Base-by-base conservation (phyloP, 2,888 invertebrate genomes). In the Patella pellucida region DNA sequence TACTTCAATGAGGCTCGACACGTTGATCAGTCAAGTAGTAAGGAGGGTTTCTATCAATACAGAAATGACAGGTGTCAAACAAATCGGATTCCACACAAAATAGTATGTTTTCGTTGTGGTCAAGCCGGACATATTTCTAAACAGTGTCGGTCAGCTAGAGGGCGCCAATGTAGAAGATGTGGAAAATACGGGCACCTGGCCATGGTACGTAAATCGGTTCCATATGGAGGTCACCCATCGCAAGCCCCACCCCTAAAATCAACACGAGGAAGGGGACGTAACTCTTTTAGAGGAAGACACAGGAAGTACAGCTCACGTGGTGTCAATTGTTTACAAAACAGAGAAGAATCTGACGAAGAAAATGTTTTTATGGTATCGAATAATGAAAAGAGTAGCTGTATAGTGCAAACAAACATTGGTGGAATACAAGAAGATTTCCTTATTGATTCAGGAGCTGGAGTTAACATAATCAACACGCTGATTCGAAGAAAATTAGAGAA, bases 91-190 rank as follows among this genome's bases (percentile, higher is more conserved):
- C 31, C 31, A 31, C 31, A 31, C 4, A 2, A 31, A 31, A 31
- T 4, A 31, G 31, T 31, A 52, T 72, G 72, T 19, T 72, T 62
- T 72, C 56, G 67, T n/a, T 72, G 72, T 72, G 67, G 56, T 19
- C n/a, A n/a, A 23, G 14, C 52, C 7, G 72, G 72, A 9, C 72
- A 72, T 56, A 31, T 31, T 31, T 31, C 31, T 12, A 12, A 72
- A 72, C 16, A 67, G 27, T 51, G 41, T 7, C n/a, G 27, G 7
- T 67, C 72, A 41, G 72, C 67, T 5, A 31, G 27, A 62, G 19
- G 23, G 15, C 27, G 54, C n/a, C 27, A 67, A 41, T 67, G 72
- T 62, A 19, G 31, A 27, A 72, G 62, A 72, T 72, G 72, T 72
- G n/a, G 54, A 1, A 4, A 62, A 62, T 27, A 27, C 3, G 72